A percentile compares a stretch with the other conserved stretches of the same genome.
Conservation (phyloP, 2,113 vertebrate species). For the Plectropomus leopardus region DNA sequence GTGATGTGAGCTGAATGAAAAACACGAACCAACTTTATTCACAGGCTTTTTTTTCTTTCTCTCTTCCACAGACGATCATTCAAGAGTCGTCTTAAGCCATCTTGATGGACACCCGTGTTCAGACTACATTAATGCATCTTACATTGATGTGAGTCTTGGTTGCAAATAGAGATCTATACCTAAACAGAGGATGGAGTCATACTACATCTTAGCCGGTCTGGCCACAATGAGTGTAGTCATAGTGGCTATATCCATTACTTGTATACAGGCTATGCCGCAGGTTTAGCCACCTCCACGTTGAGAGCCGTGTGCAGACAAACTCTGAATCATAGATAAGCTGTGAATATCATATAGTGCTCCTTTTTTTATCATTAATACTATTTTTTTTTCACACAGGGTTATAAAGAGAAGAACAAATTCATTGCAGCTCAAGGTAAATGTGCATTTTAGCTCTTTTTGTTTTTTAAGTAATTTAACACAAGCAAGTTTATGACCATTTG, state of each 20-base stretch:
- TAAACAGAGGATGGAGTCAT: too few species aligned
- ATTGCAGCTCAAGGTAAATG: slow-evolving; percentile 82
- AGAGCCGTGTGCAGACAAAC: too few species aligned
- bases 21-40: slow-evolving; percentile 37
- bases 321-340: too few species aligned
- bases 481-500: neutral
- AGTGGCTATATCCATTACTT: too few species aligned
- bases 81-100: slow-evolving; percentile 89
- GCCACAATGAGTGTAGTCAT: too few species aligned
- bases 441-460: neutral
- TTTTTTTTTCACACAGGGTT: slow-evolving; percentile 64
- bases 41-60: slow-evolving; percentile 8
- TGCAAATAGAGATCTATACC: neutral
- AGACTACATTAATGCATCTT: slow-evolving; percentile 96
- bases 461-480: neutral
- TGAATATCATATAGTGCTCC: too few species aligned
- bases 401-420: slow-evolving; percentile 80
- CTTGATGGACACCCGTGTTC: slow-evolving; percentile 86
- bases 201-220: too few species aligned
- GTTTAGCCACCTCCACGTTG: too few species aligned
- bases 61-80: slow-evolving; percentile 89
- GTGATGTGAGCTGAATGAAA: slow-evolving; percentile 38
- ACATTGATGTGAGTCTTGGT: slow-evolving; percentile 90
- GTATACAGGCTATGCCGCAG: too few species aligned
- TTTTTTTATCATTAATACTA: neutral